Percentiles rank a stretch among this genome's conserved stretches.
These are phyloP conservation scores for Myxocyprinus asiaticus DNA, from an alignment of 2,113 vertebrate genomes.

Conservation along the genomic window DNA sequence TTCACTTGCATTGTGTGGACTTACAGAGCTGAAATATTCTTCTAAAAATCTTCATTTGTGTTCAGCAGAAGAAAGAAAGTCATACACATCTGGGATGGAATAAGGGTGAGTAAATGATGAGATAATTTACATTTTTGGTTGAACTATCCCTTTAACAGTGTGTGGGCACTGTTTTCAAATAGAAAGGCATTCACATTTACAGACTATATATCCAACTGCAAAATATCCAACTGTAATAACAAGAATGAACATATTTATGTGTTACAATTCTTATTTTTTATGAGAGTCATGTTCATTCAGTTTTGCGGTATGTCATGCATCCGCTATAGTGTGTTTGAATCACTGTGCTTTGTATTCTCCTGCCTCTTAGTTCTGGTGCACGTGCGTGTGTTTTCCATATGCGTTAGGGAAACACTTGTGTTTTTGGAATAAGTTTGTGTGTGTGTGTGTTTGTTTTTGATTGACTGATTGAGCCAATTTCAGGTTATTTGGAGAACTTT, in stretches of 20 bases:
- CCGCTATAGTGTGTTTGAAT: background rate
- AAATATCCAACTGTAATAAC: background rate
- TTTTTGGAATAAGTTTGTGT: background rate
- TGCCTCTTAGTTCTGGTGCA: background rate
- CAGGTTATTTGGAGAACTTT: slow-evolving; percentile 16
- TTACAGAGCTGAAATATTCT: too few species aligned
- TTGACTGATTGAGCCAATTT: slow-evolving; percentile 1
- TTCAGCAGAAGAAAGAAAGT: too few species aligned
- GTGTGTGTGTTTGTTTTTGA: background rate
- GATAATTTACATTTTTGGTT: too few species aligned
- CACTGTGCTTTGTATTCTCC: background rate
- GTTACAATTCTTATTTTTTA: background rate
- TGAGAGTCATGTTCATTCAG: background rate
- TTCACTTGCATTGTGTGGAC: too few species aligned
- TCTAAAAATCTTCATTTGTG: too few species aligned
- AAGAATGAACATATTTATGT: background rate
- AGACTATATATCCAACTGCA: background rate
- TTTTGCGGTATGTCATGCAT: background rate
- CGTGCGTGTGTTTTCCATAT: background rate
- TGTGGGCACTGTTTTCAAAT: background rate
- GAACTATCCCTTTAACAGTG: too few species aligned
- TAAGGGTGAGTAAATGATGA: too few species aligned
- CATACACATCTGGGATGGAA: too few species aligned
- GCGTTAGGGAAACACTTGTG: background rate
- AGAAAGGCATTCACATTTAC: background rate